Evolutionary conservation across 37 sponge, comb jelly and placozoan species (phyloP).

Genomic region (Amphimedon queenslandica): DNA sequence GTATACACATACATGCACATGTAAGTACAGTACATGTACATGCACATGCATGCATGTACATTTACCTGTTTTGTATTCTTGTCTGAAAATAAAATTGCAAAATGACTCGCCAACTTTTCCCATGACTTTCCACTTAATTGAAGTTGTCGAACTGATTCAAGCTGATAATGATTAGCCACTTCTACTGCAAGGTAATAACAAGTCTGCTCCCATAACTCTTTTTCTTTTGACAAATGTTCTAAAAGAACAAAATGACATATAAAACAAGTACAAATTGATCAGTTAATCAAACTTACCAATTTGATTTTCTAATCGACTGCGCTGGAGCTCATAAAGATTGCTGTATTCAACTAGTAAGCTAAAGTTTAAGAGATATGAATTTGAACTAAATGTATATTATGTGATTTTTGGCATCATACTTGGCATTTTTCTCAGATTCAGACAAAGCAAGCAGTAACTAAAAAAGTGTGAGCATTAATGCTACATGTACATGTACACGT

Average conservation of each 20-base stretch:
- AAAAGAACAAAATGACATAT: not conserved
- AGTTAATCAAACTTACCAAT: conserved; percentile 48
- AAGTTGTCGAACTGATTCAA: conserved; percentile 62
- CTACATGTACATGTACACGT: not conserved
- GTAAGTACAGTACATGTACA: conserved; percentile 10
- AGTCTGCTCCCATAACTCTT: conserved; percentile 84
- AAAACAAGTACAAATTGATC: no score
- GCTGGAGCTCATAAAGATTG: conserved; percentile 92
- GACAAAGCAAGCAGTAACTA: conserved; percentile 74
- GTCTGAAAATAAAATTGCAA: conserved; percentile 67
- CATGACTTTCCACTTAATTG: conserved; percentile 91
- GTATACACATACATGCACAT: not conserved
- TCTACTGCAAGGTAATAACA: conserved; percentile 74
- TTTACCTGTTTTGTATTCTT: conserved; percentile 79
- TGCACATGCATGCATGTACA: not conserved
- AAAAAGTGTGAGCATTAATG: not conserved
- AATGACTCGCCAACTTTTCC: conserved; percentile 82
- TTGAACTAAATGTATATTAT: conserved; percentile 6
- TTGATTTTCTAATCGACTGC: conserved; percentile 78
- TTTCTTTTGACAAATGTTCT: conserved; percentile 67
- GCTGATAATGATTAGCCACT: conserved; percentile 35
- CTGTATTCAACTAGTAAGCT: conserved; percentile 92
- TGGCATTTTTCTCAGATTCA: conserved; percentile 86
- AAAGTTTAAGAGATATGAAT: not conserved
- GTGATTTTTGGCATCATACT: conserved; percentile 25